Evolutionary conservation across 1,140 invertebrate genomes (phyloP).

Genomic region (Listronotus bonariensis): DNA sequence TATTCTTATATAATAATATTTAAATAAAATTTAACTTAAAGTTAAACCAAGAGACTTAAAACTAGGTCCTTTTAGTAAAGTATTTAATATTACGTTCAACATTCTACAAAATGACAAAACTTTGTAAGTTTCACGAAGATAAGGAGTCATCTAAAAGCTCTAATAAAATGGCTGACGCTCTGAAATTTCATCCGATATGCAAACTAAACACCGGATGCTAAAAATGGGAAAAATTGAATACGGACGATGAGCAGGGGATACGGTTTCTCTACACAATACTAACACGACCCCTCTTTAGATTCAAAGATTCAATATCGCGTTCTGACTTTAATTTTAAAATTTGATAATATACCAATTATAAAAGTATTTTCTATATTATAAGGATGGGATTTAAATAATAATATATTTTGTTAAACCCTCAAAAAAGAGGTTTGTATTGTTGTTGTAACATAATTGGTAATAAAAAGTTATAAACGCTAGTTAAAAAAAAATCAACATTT

Average conservation of each 20-base stretch:
- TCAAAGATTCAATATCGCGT: constrained; percentile 39
- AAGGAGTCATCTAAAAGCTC: constrained; percentile 26
- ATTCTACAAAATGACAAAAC: constrained; percentile 21
- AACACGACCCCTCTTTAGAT: constrained; percentile 19
- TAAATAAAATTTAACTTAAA: too few relatives aligned
- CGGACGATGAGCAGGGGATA: constrained; percentile 9
- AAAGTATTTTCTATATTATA: too few relatives aligned
- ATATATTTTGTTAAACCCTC: too few relatives aligned
- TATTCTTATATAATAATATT: too few relatives aligned
- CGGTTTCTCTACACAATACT: neutral
- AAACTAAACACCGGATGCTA: constrained; percentile 40
- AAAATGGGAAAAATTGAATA: constrained; percentile 41
- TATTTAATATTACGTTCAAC: constrained; percentile 16
- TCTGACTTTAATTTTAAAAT: constrained; percentile 12
- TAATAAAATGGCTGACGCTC: constrained; percentile 36
- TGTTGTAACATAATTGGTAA: too few relatives aligned
- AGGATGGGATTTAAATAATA: too few relatives aligned
- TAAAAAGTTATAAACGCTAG: too few relatives aligned
- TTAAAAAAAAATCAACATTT: too few relatives aligned
- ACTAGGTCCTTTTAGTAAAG: constrained; percentile 6
- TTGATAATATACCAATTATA: too few relatives aligned
- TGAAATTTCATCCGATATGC: constrained; percentile 36
- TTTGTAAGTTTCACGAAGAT: constrained; percentile 32
- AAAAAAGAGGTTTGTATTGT: too few relatives aligned
- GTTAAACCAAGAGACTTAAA: constrained; percentile 6